phyloP scores from a whole-genome alignment of 2,888 invertebrate genomes.

The Odontocolon sp. region DNA sequence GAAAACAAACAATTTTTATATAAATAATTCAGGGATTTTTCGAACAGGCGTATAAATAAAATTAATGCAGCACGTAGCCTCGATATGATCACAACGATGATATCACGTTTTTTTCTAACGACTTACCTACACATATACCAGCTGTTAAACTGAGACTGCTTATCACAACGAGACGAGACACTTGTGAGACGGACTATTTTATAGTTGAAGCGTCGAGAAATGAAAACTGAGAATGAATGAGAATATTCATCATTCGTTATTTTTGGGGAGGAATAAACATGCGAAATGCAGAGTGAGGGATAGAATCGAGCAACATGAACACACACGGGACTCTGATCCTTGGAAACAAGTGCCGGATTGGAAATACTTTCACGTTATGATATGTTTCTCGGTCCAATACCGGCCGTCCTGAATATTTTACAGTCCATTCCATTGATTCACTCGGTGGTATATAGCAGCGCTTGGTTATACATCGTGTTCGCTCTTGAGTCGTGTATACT shows the following conservation, averaged over 20 bases:
- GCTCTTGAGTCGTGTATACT: conserved; percentile 19
- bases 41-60: background rate
- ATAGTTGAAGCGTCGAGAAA: background rate
- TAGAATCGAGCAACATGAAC: too few species aligned
- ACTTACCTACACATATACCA: too few species aligned
- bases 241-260: conserved; percentile 6
- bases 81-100: background rate
- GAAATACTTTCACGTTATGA: background rate
- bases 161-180: background rate
- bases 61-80: background rate
- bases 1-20: background rate
- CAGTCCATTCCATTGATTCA: conserved; percentile 56
- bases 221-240: too few species aligned
- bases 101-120: too few species aligned
- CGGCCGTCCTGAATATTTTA: conserved; percentile 55
- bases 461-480: conserved; percentile 36
- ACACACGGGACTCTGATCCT: too few species aligned
- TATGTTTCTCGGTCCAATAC: background rate
- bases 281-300: too few species aligned
- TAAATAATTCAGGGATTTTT: background rate
- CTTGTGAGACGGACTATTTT: background rate
- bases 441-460: conserved; percentile 9
- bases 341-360: too few species aligned
- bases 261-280: too few species aligned
- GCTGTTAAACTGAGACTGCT: background rate